Base-by-base conservation (phyloP, 2,888 invertebrate species). In the Criorhina ranunculi region DNA sequence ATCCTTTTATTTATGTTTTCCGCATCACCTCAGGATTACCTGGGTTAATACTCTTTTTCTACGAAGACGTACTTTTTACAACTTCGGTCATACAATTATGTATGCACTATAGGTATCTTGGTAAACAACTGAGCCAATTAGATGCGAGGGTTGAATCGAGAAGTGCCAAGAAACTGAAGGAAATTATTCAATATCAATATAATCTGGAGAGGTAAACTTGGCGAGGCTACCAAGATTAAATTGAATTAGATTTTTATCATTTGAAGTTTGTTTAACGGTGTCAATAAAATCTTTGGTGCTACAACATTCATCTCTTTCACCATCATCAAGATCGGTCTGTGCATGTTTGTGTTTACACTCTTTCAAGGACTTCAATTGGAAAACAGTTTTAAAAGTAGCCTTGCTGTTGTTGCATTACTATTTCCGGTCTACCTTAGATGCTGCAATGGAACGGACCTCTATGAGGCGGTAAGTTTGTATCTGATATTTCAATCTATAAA, bases 81-180 rank as follows among this genome's bases (percentile, higher is more conserved):
- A 42, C 64, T 2, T 57, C 46, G 0, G 59, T 66, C 0, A 24
- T 57, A 12, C 72, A 66, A 17, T 24, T 79, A 7, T 79, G 72
- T 11, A 79, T 79, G 72, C 57, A 79, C 57, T 79, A 79, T 64
- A 24, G 33, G 17, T 49, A 59, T 29, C 24, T 79, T 15, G 35
- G 57, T 2, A 9, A 57, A 7, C 6, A n/a, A 0, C 0, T 72
- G 6, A 49, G 59, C 3, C 31, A 72, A 33, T n/a, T 79, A 8
- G 78, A 79, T 44, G 70, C 64, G 5, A 40, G 19, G 15, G 9
- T 15, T 0, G 64, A 35, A 11, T 5, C 15, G 0, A 5, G 2
- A 40, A 24, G n/a, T 42, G 15, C 6, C 5, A 11, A 24, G 6
- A n/a, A 57, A 0, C 12, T 79, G 9, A 42, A 3, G 7, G 3